Conservation (phyloP, 2,888 invertebrate genomes). For the Ormyrus nitidulus region DNA sequence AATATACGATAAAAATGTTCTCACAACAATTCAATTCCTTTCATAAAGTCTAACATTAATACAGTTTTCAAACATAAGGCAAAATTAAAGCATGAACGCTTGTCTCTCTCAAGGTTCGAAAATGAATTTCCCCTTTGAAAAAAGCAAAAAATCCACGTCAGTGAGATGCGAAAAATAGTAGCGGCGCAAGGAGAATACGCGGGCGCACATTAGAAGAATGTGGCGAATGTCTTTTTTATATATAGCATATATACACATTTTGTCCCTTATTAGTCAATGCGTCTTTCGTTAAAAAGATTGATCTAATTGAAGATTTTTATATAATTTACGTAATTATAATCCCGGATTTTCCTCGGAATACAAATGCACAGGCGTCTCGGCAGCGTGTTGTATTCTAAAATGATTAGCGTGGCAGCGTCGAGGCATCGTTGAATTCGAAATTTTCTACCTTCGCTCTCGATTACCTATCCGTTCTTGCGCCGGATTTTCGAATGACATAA, state of each 20-base stretch:
- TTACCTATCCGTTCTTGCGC: constrained; percentile 3
- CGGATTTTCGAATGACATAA: too few species aligned
- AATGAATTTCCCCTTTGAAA: background rate
- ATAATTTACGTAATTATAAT: background rate
- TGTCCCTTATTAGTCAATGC: too few species aligned
- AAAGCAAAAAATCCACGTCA: background rate
- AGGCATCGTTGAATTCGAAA: constrained; percentile 48
- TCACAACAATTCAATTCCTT: too few species aligned
- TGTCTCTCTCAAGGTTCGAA: too few species aligned
- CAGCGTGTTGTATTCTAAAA: constrained; percentile 43
- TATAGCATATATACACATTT: background rate
- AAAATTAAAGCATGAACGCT: too few species aligned
- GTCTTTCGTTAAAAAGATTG: background rate
- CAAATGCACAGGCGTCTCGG: constrained; percentile 40
- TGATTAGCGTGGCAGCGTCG: constrained; percentile 49
- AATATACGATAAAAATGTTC: too few species aligned
- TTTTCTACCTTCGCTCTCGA: constrained; percentile 21
- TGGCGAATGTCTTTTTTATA: background rate
- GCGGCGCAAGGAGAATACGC: background rate
- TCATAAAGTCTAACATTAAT: too few species aligned
- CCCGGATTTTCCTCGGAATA: constrained; percentile 19
- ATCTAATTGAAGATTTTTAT: constrained; percentile 3
- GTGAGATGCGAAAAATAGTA: constrained; percentile 36
- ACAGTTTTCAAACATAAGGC: too few species aligned
- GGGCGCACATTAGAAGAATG: background rate